Conservation (phyloP, 2,888 invertebrate species). For the Osedax frankpressi region DNA sequence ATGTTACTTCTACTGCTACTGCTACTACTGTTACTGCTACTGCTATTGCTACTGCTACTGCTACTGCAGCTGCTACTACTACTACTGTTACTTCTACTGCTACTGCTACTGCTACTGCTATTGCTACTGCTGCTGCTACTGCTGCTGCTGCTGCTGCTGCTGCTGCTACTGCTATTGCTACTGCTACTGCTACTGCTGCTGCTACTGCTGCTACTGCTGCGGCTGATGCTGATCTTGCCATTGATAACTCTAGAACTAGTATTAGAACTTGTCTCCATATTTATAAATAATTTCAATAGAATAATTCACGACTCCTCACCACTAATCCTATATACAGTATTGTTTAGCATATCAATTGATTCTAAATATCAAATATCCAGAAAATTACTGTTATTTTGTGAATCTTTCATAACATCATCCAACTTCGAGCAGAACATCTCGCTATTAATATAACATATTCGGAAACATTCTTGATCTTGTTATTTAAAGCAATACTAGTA, state of each 20-base stretch:
- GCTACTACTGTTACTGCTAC: conserved; percentile 7
- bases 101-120: neutral
- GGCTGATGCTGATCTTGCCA: neutral
- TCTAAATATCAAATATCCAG: no score
- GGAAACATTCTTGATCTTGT: no score
- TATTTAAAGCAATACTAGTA: no score
- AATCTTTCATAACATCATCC: no score
- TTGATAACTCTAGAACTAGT: neutral
- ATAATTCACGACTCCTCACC: no score
- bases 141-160: neutral
- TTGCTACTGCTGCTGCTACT: neutral
- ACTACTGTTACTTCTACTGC: conserved; percentile 18
- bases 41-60: conserved; percentile 19
- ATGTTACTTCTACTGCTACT: conserved; percentile 15
- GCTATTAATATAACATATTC: no score
- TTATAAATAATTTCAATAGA: no score
- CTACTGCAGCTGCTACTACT: conserved; percentile 20
- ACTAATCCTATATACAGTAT: no score
- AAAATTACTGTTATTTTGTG: no score
- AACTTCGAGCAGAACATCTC: no score
- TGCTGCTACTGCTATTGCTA: neutral
- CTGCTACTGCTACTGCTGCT: neutral
- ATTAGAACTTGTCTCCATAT: no score
- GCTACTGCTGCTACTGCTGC: neutral
- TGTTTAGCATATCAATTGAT: no score